Evolutionary conservation across 2,888 invertebrate species (phyloP).

Genomic region (Yponomeuta sedellus): DNA sequence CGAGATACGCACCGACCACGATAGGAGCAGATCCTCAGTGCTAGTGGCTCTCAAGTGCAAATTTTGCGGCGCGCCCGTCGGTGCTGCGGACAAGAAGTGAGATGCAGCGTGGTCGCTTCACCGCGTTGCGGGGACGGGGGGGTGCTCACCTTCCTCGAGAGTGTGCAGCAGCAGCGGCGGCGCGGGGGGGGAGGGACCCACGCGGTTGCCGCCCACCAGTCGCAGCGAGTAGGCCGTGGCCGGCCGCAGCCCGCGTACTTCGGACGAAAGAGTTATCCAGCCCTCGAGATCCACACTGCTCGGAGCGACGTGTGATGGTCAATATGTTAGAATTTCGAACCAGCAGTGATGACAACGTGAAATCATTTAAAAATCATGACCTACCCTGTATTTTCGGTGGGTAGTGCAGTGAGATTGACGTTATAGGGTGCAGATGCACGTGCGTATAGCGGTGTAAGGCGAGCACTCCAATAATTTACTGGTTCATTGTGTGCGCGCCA

Average conservation of each 20-base stretch:
- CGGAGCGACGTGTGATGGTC: no score
- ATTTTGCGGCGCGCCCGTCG: slow-evolving; percentile 81
- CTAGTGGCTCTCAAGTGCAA: slow-evolving; percentile 80
- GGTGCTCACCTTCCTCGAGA: slow-evolving; percentile 80
- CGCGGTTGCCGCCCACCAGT: slow-evolving; percentile 81
- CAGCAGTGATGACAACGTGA: no score
- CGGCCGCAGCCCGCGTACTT: slow-evolving; percentile 77
- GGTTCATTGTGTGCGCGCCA: slow-evolving; percentile 55
- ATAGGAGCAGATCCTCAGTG: slow-evolving; percentile 80
- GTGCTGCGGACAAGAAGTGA: slow-evolving; percentile 58
- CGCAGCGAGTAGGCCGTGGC: slow-evolving; percentile 82
- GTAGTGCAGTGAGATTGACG: slow-evolving; percentile 37
- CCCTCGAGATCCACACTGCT: no score
- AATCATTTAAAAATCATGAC: neutral
- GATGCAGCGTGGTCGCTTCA: neutral
- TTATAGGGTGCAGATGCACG: slow-evolving; percentile 26
- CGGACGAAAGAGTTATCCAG: slow-evolving; percentile 25
- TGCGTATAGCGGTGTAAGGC: slow-evolving; percentile 24
- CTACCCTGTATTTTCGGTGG: neutral
- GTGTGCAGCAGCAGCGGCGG: slow-evolving; percentile 80
- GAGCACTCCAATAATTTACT: slow-evolving; percentile 32
- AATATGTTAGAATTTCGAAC: no score
- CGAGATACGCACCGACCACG: slow-evolving; percentile 80
- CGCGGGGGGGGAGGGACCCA: slow-evolving; percentile 83
- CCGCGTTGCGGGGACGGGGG: no score